Percentiles rank a stretch among this genome's conserved stretches.
phyloP scores from a whole-genome alignment of 2,888 invertebrate species.

The Dryobota labecula region DNA sequence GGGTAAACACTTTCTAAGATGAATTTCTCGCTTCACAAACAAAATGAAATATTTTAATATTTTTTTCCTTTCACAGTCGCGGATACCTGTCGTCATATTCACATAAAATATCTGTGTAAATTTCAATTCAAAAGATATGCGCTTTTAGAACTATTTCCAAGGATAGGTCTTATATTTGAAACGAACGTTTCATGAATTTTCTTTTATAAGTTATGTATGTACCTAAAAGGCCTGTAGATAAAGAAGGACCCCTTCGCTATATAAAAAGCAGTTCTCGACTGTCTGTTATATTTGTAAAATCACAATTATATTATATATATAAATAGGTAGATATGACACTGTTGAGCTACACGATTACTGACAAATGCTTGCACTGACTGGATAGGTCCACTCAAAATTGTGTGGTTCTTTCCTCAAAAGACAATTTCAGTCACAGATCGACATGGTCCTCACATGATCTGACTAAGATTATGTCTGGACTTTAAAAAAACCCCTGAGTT shows the following conservation, averaged over 20 bases:
- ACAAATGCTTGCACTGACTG: too few relatives aligned
- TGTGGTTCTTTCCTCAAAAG: too few relatives aligned
- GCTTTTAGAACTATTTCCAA: slow-evolving; percentile 42
- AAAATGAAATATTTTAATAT: slow-evolving; percentile 83
- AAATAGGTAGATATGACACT: too few relatives aligned
- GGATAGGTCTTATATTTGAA: slow-evolving; percentile 20
- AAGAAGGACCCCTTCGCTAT: neutral
- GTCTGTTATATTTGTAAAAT: slow-evolving; percentile 4
- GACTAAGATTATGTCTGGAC: too few relatives aligned
- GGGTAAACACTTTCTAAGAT: slow-evolving; percentile 85
- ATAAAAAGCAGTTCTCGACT: neutral
- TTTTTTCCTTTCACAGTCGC: slow-evolving; percentile 72
- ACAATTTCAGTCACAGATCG: too few relatives aligned
- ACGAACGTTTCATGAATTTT: slow-evolving; percentile 12
- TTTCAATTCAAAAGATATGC: slow-evolving; percentile 47
- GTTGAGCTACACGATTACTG: too few relatives aligned
- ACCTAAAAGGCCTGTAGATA: neutral
- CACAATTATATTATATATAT: too few relatives aligned
- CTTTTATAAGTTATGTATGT: neutral
- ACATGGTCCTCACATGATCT: too few relatives aligned
- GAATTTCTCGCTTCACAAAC: slow-evolving; percentile 84
- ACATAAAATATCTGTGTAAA: slow-evolving; percentile 55
- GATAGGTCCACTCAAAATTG: too few relatives aligned
- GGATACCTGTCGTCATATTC: slow-evolving; percentile 65
- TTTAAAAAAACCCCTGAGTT: too few relatives aligned